Base-by-base conservation (phyloP, 2,888 invertebrate species). In the Aporophyla lueneburgensis region DNA sequence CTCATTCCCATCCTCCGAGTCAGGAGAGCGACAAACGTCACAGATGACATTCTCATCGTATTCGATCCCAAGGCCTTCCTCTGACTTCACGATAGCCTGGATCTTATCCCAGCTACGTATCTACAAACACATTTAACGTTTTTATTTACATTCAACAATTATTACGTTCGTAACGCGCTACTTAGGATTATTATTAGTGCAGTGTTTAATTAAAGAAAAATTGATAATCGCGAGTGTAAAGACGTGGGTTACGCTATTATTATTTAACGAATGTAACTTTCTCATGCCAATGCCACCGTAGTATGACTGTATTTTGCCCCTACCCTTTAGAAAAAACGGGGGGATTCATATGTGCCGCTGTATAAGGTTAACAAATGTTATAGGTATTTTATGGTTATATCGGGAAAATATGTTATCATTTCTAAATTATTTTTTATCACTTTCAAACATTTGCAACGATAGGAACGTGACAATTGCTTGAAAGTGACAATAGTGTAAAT, bases 31-130 rank as follows among this genome's bases (percentile, higher is more conserved):
- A 95, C 99, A 99, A 82, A 99, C 99, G 96, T 99, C 99, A 96
- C 99, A 99, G 89, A 99, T 99, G 84, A 99, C 99, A 96, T 99
- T 99, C 95, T 99, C 99, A 93, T 99, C 99, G 94, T 98, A 99
- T 94, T 99, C 99, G 87, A 99, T 99, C 78, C 99, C 99, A 77
- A 99, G 97, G 62, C 99, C 99, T 93, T 99, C 99, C 95, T 99
- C 99, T 83, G 98, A 98, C 94, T 99, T 98, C 89, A 99, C 98
- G 89, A 99, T 98, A 80, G 98, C 98, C 96, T 99, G 99, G 91
- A 99, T 99, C 96, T 98, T 98, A 91, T 99, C 99, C 98, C 99
- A 99, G 94, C 99, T 99, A 85, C 99, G 98, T 87, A 98, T 95
- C 97, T 97, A 88, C 24, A 92, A 93, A 88, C 61, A 59, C 69